Evolutionary conservation across 1,140 invertebrate species (phyloP), one percentile per base, ranked within the genome.

Genomic region (Calliopsis andreniformis): DNA sequence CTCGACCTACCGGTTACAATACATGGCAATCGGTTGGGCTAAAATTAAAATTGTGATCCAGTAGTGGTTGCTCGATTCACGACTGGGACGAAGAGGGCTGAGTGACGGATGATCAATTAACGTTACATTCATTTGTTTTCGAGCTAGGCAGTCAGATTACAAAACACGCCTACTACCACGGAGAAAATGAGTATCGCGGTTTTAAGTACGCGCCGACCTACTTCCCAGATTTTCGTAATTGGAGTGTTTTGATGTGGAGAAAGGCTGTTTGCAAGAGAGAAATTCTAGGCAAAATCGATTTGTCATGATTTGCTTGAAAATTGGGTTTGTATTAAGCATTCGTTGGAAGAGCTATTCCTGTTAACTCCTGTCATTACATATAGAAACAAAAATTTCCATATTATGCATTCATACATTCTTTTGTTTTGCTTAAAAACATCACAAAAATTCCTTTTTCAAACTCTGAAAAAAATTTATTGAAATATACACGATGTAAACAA

Each of bases 191-290:
- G 39, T 75, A 75, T 75, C 42, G 51, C 39, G 35, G 51, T 3
- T 4, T 58, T 16, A 67, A 75, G 71, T 67, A 67, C 51, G 30
- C 58, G 71, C 56, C 73, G 64, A 69, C 66, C 66, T 76, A 69
- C 73, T 76, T 76, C 51, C 23, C 32, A 30, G 42, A 28, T 51
- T 59, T 61, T 28, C 35, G 66, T 69, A 68, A 76, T 69, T 69
- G 55, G 73, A 69, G 73, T 59, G 55, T 59, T 69, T 76, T 39
- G 53, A 25, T 14, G 12, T n/a, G n/a, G n/a, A n/a, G n/a, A n/a
- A n/a, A 25, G 10, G 4, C n/a, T 12, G 23, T 43, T 49, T 7
- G 42, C 47, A 23, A 42, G n/a, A 28, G 49, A 23, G 39, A 45
- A 39, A 23, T 56, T 14, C 18, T 16, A 3, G 4, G 4, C 23